phyloP scores from a whole-genome alignment of 2,888 invertebrate species.

The Hetaerina titia region DNA sequence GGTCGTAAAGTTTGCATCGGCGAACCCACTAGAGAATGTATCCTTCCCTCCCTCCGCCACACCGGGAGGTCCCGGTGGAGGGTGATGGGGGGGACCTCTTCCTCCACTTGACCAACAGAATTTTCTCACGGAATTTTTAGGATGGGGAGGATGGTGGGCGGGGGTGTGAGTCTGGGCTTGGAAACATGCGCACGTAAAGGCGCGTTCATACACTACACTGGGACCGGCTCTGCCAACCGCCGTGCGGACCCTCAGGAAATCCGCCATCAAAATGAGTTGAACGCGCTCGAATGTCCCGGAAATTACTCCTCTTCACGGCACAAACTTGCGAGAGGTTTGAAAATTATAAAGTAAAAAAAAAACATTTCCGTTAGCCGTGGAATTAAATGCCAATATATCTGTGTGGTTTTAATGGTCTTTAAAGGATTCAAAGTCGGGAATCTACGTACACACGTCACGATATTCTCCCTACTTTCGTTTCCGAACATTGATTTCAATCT shows the following conservation, averaged over 20 bases:
- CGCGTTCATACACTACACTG: background rate
- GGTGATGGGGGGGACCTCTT: background rate
- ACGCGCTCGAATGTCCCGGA: background rate
- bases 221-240: background rate
- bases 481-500: too few species aligned
- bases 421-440: too few species aligned
- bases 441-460: too few species aligned
- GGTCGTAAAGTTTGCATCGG: background rate
- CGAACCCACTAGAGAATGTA: background rate
- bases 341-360: too few species aligned
- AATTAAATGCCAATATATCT: too few species aligned
- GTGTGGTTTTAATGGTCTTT: too few species aligned
- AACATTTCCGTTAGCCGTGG: too few species aligned
- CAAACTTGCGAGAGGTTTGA: too few species aligned
- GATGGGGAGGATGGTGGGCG: background rate
- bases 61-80: background rate
- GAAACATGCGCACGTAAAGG: background rate
- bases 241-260: background rate
- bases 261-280: background rate
- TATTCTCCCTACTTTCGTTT: too few species aligned
- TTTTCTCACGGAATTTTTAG: conserved; percentile 9
- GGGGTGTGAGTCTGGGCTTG: background rate
- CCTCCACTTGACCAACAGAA: background rate
- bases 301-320: too few species aligned
- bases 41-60: background rate